Conservation (phyloP, 2,113 vertebrate species). For the Lathamus discolor region DNA sequence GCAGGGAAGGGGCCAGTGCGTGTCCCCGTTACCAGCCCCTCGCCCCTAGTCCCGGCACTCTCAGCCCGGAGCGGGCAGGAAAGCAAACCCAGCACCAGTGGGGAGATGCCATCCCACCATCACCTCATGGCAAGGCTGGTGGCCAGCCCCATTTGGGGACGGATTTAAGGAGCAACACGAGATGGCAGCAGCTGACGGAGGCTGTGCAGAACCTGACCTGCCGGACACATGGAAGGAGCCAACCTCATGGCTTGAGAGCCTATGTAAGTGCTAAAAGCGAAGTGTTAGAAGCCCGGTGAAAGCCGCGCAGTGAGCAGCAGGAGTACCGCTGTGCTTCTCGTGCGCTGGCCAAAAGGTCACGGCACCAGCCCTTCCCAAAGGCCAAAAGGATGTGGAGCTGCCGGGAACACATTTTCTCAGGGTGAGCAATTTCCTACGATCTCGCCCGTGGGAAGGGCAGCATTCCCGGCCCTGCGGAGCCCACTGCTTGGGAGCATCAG, state of each 20-base stretch:
- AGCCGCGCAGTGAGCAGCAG: neutral
- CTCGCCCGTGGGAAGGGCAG: neutral
- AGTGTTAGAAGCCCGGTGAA: neutral
- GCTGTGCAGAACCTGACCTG: neutral
- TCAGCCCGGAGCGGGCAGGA: fast-evolving
- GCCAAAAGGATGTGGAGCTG: slow-evolving; percentile 50
- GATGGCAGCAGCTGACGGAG: slow-evolving; percentile 28
- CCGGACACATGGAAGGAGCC: neutral
- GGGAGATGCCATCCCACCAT: neutral
- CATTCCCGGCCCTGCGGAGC: neutral
- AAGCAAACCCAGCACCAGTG: fast-evolving
- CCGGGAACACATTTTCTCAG: slow-evolving; percentile 45
- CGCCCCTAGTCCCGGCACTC: fast-evolving
- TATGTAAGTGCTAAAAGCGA: neutral
- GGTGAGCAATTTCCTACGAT: slow-evolving; percentile 63
- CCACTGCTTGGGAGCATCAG: neutral
- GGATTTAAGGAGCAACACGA: neutral
- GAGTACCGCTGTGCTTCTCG: neutral
- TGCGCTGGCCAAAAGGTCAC: slow-evolving; percentile 30
- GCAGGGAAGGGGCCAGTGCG: fast-evolving
- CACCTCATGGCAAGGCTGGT: neutral
- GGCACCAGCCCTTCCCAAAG: slow-evolving; percentile 2
- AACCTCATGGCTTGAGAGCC: neutral
- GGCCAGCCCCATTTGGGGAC: neutral
- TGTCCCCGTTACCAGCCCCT: neutral